phyloP scores from a whole-genome alignment of 1,140 invertebrate species.

The Listronotus bonariensis region DNA sequence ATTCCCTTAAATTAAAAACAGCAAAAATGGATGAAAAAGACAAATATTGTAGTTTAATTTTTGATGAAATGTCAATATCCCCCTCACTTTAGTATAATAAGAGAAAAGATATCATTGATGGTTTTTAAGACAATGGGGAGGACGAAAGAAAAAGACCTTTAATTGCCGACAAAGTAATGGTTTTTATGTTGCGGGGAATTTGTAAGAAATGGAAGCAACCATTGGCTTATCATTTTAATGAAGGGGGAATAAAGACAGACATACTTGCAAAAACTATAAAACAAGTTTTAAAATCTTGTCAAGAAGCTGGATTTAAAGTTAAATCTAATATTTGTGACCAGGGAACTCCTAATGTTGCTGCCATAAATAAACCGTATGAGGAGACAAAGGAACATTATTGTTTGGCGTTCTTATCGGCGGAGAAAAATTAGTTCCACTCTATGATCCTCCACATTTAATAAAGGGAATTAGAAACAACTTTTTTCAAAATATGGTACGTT shows the following conservation, averaged over 20 bases:
- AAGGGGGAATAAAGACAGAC: too few species aligned
- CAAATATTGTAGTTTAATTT: conserved; percentile 42
- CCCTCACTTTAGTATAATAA: conserved; percentile 37
- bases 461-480: conserved; percentile 23
- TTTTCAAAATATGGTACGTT: too few species aligned
- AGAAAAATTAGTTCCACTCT: too few species aligned
- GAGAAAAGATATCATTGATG: conserved; percentile 37
- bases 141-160: neutral
- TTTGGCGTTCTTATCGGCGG: too few species aligned
- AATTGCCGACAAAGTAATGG: conserved; percentile 26
- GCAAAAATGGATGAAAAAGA: conserved; percentile 32
- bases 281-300: conserved; percentile 21
- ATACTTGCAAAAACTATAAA: conserved; percentile 9
- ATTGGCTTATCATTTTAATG: conserved; percentile 1
- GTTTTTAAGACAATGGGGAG: conserved; percentile 19
- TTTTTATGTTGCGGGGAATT: conserved; percentile 24
- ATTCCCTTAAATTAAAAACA: conserved; percentile 22
- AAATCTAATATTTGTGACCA: too few species aligned
- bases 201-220: conserved; percentile 33
- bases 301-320: neutral
- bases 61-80: conserved; percentile 48
- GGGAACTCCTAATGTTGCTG: too few species aligned
- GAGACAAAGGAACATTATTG: too few species aligned
- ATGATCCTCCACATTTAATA: neutral
- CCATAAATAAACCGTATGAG: too few species aligned